Base-by-base conservation (phyloP, 2,797 vertebrate species). In the Linurgus olivaceus region DNA sequence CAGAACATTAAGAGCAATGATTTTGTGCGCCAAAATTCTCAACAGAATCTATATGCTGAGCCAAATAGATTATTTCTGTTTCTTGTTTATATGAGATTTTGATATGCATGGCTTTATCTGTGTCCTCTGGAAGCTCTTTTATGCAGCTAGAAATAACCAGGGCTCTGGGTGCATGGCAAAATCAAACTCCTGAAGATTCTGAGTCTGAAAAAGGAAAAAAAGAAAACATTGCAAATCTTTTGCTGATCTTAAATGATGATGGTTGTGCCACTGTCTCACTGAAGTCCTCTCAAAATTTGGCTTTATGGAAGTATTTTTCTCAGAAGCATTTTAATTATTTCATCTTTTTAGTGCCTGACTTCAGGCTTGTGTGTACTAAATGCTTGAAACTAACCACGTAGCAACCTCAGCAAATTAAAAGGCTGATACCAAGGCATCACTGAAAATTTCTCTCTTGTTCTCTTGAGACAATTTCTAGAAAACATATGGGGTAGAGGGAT, bases 1-100 rank as follows among this genome's bases (percentile, higher is more conserved):
- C 44, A 94, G 75, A 95, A 91, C 66, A 81, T 94, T 91, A 82
- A 91, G 95, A 96, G 62, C 73, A 92, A 82, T 52, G 67, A 73
- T 17, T 68, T 45, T 93, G 42, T 15, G 9, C 40, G 76, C 58
- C 84, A 85, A 77, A 94, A 78, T 26, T 71, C 85, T 65, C 66
- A 91, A 15, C 33, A 88, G 72, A 94, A 44, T 12, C 31, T 37
- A 50, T 48, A 13, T 44, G 16, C 35, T 28, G 12, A 79, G 50
- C 52, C 78, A 83, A 92, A 76, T 7, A 59, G 55, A 19, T 70
- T 68, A 75, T 57, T 79, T 24, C n/a, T 72, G 7, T 68, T 93
- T 79, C 42, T 73, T 78, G 24, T 63, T 75, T 85, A 37, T 50
- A 28, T 58, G 44, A 78, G 28, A 62, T 31, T 66, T 62, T 54